These are phyloP conservation scores for Rhizoglyphus robini DNA, from an alignment of 1,140 invertebrate genomes.

Conservation along the genomic window DNA sequence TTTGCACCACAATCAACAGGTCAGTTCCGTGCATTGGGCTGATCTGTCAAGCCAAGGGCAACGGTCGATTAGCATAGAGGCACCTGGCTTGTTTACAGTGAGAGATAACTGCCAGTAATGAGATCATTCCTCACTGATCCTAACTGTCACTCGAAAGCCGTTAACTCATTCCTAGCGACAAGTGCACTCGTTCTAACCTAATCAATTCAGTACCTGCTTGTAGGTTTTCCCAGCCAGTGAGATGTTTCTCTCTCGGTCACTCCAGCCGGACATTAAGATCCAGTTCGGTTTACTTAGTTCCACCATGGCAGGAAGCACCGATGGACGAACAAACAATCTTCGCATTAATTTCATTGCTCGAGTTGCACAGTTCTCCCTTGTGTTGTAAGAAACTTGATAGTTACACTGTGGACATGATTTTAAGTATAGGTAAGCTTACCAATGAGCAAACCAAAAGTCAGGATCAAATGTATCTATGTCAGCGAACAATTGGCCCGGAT, in stretches of 20 bases:
- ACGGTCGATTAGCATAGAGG: no score
- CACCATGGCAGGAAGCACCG: conserved; percentile 56
- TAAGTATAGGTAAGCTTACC: conserved; percentile 34
- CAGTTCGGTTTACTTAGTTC: conserved; percentile 63
- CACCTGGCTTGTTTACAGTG: no score
- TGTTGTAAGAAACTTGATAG: conserved; percentile 23
- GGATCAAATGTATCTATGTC: conserved; percentile 46
- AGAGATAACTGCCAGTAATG: no score
- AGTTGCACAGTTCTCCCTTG: conserved; percentile 62
- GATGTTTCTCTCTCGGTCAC: no score
- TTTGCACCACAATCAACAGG: conserved; percentile 56
- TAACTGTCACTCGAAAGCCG: no score
- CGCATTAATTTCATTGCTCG: conserved; percentile 55
- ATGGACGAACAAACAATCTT: conserved; percentile 53
- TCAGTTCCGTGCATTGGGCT: conserved; percentile 41
- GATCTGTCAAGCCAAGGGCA: no score
- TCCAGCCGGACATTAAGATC: conserved; percentile 61
- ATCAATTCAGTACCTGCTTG: no score
- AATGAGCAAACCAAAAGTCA: conserved; percentile 62
- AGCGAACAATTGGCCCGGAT: conserved; percentile 48
- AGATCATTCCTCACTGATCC: no score
- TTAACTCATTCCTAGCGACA: no score
- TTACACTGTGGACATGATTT: neutral
- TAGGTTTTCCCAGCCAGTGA: no score
- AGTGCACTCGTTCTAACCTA: no score